Percentiles rank a stretch among this genome's conserved stretches.
Conservation (phyloP, 2,888 invertebrate species). For the Steromphala cineraria region DNA sequence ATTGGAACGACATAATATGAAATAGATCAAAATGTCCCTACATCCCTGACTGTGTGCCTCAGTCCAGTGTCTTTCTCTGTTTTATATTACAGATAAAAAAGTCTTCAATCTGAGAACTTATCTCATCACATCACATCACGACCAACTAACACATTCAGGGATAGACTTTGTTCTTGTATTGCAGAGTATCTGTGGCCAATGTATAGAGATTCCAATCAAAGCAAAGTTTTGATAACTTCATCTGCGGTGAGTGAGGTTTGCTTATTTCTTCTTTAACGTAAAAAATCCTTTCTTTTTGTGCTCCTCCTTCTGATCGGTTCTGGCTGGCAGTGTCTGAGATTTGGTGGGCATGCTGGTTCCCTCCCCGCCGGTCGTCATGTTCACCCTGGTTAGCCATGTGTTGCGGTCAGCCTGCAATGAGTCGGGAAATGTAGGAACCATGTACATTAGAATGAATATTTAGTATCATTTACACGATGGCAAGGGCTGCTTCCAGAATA, state of each 20-base stretch:
- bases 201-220: conserved; percentile 27
- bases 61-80: conserved; percentile 6
- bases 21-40: not conserved
- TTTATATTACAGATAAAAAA: not conserved
- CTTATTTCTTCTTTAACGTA: conserved; percentile 95
- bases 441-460: no score
- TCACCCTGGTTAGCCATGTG: conserved; percentile 90
- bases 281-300: conserved; percentile 97
- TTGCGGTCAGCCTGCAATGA: conserved; percentile 88
- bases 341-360: conserved; percentile 79
- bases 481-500: no score
- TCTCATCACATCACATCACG: not conserved
- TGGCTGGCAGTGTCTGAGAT: conserved; percentile 94
- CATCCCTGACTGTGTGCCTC: not conserved
- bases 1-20: not conserved
- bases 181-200: conserved; percentile 11
- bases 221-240: conserved; percentile 17
- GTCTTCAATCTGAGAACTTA: not conserved
- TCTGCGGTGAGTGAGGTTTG: not conserved
- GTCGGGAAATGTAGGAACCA: not conserved
- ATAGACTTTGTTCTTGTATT: not conserved
- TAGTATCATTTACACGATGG: no score
- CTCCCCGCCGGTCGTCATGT: conserved; percentile 82
- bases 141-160: conserved; percentile 5
- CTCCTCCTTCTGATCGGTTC: conserved; percentile 82